phyloP scores from a whole-genome alignment of 2,888 invertebrate genomes.

The Schizotus pectinicornis region DNA sequence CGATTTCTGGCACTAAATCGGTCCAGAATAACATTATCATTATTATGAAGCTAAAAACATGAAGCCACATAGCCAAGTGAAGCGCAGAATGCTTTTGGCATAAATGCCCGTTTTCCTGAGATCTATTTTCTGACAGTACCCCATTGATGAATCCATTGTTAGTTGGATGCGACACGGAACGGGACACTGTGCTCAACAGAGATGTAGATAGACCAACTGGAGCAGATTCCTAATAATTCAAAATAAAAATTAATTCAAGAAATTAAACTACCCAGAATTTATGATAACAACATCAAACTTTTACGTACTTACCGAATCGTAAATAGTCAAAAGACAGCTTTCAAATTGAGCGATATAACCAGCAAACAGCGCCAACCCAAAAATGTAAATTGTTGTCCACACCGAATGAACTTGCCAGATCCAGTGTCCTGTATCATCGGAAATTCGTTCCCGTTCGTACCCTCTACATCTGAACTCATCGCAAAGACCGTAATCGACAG shows the following conservation, averaged over 20 bases:
- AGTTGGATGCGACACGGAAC: conserved; percentile 61
- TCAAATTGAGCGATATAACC: conserved; percentile 62
- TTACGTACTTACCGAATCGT: conserved; percentile 45
- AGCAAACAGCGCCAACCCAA: conserved; percentile 62
- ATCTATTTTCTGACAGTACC: conserved; percentile 4
- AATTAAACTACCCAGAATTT: not conserved
- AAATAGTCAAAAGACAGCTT: conserved; percentile 49
- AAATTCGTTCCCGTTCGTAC: conserved; percentile 54
- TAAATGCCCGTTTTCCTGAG: conserved; percentile 25
- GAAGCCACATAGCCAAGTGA: conserved; percentile 59
- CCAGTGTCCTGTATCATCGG: conserved; percentile 56
- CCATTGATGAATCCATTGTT: conserved; percentile 29
- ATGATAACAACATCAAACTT: too few species aligned
- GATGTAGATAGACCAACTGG: conserved; percentile 47
- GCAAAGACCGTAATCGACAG: conserved; percentile 67
- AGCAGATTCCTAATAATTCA: conserved; percentile 40
- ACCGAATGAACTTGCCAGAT: conserved; percentile 63
- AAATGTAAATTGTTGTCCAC: conserved; percentile 65
- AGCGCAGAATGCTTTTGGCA: conserved; percentile 49
- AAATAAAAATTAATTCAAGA: conserved; percentile 13
- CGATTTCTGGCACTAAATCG: conserved; percentile 62
- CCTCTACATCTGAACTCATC: conserved; percentile 68
- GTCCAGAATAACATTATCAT: conserved; percentile 60
- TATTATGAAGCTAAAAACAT: conserved; percentile 57
- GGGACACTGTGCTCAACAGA: conserved; percentile 61